Percentiles rank a stretch among this genome's conserved stretches.
Evolutionary conservation across 2,113 vertebrate genomes (phyloP).

Genomic region (Machaerirhynchus nigripectus): DNA sequence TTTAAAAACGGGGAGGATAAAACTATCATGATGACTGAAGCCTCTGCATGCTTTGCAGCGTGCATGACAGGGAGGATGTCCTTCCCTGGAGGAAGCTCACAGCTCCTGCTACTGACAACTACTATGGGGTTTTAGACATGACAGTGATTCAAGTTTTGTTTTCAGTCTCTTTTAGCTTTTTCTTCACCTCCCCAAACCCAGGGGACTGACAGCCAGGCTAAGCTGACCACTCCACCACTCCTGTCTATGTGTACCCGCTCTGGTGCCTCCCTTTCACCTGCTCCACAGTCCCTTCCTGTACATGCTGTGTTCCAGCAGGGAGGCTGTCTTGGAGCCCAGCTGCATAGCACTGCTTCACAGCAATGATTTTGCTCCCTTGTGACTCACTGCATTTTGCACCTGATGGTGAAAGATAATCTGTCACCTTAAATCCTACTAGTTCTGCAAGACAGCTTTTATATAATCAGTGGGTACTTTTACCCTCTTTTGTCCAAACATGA

Average conservation of each 20-base stretch:
- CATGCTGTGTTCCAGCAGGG: not conserved
- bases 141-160: not conserved
- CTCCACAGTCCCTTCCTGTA: not conserved
- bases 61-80: not conserved
- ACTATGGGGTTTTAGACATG: not conserved
- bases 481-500: constrained; percentile 28
- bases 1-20: not conserved
- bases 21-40: not conserved
- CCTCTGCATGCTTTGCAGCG: not conserved
- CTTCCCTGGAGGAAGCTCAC: not conserved
- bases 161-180: not conserved
- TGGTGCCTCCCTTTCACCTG: not conserved
- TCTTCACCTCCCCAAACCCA: not conserved
- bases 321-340: not conserved
- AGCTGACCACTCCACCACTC: not conserved
- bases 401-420: constrained; percentile 13
- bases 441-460: constrained; percentile 30
- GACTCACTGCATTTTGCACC: constrained; percentile 35
- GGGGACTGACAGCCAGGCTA: not conserved
- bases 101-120: not conserved
- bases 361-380: not conserved
- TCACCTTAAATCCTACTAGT: constrained; percentile 28
- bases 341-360: not conserved
- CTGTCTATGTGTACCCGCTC: fast-evolving
- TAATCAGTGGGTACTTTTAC: constrained; percentile 33